Evolutionary conservation across 2,797 vertebrate genomes (phyloP).

Genomic region (Acanthurus leucopareius): DNA sequence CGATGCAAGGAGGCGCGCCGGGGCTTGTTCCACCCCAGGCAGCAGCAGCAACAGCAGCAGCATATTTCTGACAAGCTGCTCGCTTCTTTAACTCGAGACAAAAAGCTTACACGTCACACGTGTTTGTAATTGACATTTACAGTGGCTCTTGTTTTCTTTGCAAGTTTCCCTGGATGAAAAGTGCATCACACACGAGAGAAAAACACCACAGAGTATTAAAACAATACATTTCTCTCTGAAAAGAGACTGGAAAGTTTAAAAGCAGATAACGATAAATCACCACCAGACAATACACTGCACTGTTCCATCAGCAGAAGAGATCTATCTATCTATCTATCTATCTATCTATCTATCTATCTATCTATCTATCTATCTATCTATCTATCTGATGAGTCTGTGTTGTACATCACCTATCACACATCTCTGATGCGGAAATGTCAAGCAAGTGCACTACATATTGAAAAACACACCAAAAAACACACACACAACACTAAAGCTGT

Average conservation of each 20-base stretch:
- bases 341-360: not conserved
- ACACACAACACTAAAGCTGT: not conserved
- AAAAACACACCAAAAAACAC: not conserved
- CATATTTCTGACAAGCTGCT: not conserved
- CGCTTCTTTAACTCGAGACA: not conserved
- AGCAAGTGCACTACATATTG: not conserved
- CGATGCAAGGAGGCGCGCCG: constrained; percentile 19
- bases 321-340: not conserved
- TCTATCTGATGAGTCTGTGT: not conserved
- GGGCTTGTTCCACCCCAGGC: constrained; percentile 30
- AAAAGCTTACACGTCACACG: not conserved
- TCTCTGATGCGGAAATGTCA: not conserved
- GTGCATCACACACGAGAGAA: not conserved
- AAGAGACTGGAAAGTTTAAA: not conserved
- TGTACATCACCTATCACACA: too few relatives aligned
- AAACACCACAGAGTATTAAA: not conserved
- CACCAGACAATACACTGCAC: not conserved
- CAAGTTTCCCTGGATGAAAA: not conserved
- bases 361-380: not conserved
- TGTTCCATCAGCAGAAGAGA: too few relatives aligned
- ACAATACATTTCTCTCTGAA: too few relatives aligned
- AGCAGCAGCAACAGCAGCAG: not conserved
- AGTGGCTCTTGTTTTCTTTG: not conserved
- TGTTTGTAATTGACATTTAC: not conserved
- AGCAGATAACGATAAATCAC: not conserved